phyloP scores from a whole-genome alignment of 2,797 vertebrate species.

The Hyperoplus lanceolatus region DNA sequence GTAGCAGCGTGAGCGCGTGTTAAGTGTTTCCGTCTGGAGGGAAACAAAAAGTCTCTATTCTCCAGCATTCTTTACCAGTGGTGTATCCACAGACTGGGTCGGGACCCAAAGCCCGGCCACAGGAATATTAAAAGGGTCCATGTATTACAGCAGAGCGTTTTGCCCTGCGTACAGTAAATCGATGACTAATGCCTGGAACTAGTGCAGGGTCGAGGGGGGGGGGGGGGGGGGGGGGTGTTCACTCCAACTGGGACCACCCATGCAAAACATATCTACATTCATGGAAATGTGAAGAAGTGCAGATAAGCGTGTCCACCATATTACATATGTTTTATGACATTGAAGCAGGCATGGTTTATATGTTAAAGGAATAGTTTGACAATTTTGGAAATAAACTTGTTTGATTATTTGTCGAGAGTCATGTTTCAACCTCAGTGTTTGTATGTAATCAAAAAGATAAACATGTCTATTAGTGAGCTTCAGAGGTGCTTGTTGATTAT shows the following conservation, averaged over 20 bases:
- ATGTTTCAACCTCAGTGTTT: background rate
- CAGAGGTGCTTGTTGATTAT: background rate
- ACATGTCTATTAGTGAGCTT: slow-evolving; percentile 1
- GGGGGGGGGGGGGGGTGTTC: background rate
- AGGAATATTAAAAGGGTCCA: slow-evolving; percentile 51
- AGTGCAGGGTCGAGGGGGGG: background rate
- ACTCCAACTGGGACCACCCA: slow-evolving; percentile 61
- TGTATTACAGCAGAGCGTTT: slow-evolving; percentile 14
- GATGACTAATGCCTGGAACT: slow-evolving; percentile 43
- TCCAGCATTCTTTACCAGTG: slow-evolving; percentile 65
- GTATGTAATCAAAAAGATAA: background rate
- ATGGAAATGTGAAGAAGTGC: slow-evolving; percentile 30
- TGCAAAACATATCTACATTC: slow-evolving; percentile 31
- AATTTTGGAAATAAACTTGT: background rate
- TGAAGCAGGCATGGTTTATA: background rate
- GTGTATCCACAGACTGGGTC: slow-evolving; percentile 66
- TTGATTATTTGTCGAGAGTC: background rate
- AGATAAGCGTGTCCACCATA: slow-evolving; percentile 34
- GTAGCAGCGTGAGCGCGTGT: slow-evolving; percentile 67
- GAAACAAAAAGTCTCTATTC: slow-evolving; percentile 76
- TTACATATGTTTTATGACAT: background rate
- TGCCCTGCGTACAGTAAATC: slow-evolving; percentile 35
- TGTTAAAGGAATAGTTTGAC: background rate
- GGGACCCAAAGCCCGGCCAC: slow-evolving; percentile 57
- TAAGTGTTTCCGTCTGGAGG: slow-evolving; percentile 78